Evolutionary conservation across 2,888 invertebrate genomes (phyloP), one percentile per base, ranked within the genome.

Genomic region (Drosophila percnosoma): DNA sequence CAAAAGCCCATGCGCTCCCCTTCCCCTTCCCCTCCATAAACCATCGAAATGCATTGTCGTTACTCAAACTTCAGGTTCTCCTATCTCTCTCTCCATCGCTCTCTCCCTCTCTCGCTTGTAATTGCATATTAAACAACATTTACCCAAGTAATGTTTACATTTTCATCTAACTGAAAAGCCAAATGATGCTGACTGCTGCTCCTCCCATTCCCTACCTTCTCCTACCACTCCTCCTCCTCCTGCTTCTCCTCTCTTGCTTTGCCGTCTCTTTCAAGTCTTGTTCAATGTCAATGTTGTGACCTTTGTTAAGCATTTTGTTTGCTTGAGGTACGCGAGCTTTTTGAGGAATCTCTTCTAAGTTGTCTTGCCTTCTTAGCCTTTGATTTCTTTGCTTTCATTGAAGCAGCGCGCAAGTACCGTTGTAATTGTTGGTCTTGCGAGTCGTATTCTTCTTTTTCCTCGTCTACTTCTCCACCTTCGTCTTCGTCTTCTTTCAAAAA

Each of bases 121-220:
- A 89, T 89, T 87, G 90, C 85, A 85, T 85, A 85, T 89, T 85
- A 85, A 85, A 87, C 89, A 87, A 71, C 88, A 87, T 87, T 87
- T 78, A 81, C 76, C 80, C 61, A 78, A 69, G 71, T 73, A 71
- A 83, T 83, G 72, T 78, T 83, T 75, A 71, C 83, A 65, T 80
- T 66, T 71, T 75, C 69, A 73, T 80, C 74, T 75, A 67, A 62
- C 67, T 82, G 72, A 78, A 72, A 81, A 83, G 70, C 70, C 65
- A 68, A 59, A 45, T 65, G 51, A 24, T 54, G 24, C 36, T 36
- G 15, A 27, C 54, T 54, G 27, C 59, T 54, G n/a, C 51, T 33
- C 29, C 42, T 29, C 34, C 29, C 55, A 11, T 21, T 51, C 42
- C 36, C 31, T 55, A 15, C 15, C 29, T 54, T 13, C 27, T 0